Conservation (phyloP, 2,113 vertebrate species). For the Canis aureus region DNA sequence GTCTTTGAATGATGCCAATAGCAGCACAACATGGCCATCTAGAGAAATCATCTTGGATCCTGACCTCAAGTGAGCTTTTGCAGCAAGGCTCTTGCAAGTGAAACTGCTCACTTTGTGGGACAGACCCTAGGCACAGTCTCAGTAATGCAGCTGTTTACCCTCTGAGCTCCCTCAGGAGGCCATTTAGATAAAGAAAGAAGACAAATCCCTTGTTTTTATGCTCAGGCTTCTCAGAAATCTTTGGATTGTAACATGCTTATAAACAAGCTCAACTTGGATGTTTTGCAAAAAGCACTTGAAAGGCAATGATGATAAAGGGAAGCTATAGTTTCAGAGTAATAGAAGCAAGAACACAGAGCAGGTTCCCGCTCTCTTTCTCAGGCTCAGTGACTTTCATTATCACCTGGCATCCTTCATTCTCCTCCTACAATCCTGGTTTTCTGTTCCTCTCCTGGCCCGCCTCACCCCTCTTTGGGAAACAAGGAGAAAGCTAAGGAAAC, state of each 20-base stretch:
- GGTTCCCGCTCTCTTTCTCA: not conserved
- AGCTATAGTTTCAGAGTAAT: not conserved
- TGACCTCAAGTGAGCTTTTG: not conserved
- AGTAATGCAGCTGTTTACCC: not conserved
- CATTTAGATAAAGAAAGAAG: conserved; percentile 37
- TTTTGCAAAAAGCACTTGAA: conserved; percentile 65
- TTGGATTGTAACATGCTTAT: conserved; percentile 60
- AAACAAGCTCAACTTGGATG: conserved; percentile 32
- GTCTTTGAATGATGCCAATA: not conserved
- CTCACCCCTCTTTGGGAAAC: not conserved
- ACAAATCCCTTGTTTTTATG: conserved; percentile 52
- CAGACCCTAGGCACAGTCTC: not conserved
- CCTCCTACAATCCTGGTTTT: not conserved
- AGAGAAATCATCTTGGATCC: not conserved
- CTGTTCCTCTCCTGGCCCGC: not conserved
- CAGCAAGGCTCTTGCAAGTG: not conserved
- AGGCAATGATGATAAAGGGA: not conserved
- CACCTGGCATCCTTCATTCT: not conserved
- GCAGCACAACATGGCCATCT: too few species aligned
- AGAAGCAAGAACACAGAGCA: not conserved
- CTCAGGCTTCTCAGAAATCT: conserved; percentile 50
- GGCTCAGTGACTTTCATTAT: not conserved
- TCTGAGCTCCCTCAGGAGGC: not conserved
- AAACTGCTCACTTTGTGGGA: not conserved
- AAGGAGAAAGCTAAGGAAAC: conserved; percentile 48